phyloP scores from a whole-genome alignment of 2,113 vertebrate genomes.

The Nettapus auritus region DNA sequence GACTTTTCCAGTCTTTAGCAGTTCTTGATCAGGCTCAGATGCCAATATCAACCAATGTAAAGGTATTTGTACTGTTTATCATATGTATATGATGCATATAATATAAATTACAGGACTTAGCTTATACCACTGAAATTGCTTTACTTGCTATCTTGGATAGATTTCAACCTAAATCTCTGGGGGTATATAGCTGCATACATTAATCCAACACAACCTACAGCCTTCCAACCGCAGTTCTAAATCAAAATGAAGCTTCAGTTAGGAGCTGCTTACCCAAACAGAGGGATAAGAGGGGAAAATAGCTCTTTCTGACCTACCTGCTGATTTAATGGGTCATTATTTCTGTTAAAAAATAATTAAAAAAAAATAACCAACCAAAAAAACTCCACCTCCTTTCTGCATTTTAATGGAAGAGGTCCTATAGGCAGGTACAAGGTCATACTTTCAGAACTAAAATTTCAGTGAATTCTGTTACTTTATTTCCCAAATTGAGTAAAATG shows the following conservation, averaged over 20 bases:
- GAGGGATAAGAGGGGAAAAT: conserved; percentile 23
- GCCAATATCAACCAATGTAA: neutral
- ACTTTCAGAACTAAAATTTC: neutral
- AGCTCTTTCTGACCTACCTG: conserved; percentile 28
- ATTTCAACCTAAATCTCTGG: conserved; percentile 24
- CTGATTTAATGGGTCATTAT: conserved; percentile 29
- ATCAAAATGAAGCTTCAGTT: conserved; percentile 54
- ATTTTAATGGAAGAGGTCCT: neutral
- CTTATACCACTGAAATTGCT: neutral
- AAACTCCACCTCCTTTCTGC: neutral
- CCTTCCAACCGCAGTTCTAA: conserved; percentile 40
- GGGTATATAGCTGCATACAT: conserved; percentile 5
- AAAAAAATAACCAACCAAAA: neutral
- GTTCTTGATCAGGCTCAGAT: neutral
- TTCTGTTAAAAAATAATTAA: neutral
- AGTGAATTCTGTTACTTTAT: neutral
- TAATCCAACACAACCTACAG: conserved; percentile 34
- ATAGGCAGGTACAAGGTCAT: neutral
- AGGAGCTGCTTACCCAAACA: conserved; percentile 5
- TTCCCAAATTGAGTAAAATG: neutral
- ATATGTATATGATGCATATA: neutral
- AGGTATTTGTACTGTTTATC: neutral
- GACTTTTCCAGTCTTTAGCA: neutral
- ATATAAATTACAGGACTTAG: neutral
- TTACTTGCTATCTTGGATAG: neutral